Evolutionary conservation across 2,113 vertebrate genomes (phyloP).

Genomic region (Eidolon helvum): DNA sequence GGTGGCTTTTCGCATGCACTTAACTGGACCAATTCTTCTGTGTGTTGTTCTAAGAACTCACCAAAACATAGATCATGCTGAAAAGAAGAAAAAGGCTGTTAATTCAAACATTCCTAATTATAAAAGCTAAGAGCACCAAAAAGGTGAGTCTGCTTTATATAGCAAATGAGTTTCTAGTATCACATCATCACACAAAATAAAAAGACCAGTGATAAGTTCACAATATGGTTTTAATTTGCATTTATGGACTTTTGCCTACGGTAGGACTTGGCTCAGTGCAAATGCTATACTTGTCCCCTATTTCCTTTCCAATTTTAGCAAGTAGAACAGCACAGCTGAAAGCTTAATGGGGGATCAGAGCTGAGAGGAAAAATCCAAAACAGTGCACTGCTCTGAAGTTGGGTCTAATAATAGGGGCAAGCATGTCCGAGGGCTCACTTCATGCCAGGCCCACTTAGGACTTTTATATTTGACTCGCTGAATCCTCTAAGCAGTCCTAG

Average conservation of each 20-base stretch:
- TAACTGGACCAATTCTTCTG: conserved; percentile 80
- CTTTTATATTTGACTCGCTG: neutral
- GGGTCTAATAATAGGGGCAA: neutral
- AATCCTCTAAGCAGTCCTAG: neutral
- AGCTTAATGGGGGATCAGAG: neutral
- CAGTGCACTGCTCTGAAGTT: neutral
- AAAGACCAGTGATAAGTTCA: neutral
- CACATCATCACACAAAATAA: neutral
- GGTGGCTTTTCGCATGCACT: conserved; percentile 87
- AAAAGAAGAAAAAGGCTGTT: conserved; percentile 71
- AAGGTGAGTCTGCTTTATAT: neutral
- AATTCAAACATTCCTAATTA: conserved; percentile 9
- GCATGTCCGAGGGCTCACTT: neutral
- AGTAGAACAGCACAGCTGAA: conserved; percentile 29
- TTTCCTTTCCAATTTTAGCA: conserved; percentile 55
- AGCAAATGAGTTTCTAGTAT: neutral
- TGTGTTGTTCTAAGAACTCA: conserved; percentile 93
- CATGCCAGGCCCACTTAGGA: neutral
- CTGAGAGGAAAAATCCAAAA: neutral
- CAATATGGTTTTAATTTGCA: neutral
- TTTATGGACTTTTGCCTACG: neutral
- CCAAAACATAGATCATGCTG: conserved; percentile 99
- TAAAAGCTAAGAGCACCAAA: neutral
- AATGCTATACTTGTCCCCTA: neutral
- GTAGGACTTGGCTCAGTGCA: neutral